These are phyloP conservation scores for Magallana nippona DNA, from an alignment of 2,888 invertebrate species.

Conservation along the genomic window DNA sequence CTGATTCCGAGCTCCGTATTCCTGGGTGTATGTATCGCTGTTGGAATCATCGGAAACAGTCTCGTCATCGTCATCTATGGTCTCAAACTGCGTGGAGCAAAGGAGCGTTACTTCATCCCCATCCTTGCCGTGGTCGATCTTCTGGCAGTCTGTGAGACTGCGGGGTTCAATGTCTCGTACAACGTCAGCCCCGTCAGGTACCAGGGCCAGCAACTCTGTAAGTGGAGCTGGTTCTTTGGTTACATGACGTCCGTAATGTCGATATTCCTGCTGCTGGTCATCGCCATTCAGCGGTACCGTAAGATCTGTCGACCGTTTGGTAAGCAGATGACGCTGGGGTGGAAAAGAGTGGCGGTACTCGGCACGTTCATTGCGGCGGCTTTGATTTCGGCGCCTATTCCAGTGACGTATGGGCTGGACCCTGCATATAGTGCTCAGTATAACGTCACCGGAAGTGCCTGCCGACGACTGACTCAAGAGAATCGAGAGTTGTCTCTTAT, in stretches of 20 bases:
- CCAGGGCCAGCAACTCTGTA: constrained; percentile 31
- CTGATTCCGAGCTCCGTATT: constrained; percentile 27
- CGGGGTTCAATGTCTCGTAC: constrained; percentile 31
- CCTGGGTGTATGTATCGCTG: constrained; percentile 4
- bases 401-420: constrained; percentile 25
- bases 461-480: constrained; percentile 18
- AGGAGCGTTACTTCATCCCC: constrained; percentile 43
- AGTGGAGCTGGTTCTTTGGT: constrained; percentile 28
- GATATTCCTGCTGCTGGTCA: constrained; percentile 30
- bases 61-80: constrained; percentile 25
- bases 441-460: constrained; percentile 40
- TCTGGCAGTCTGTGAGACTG: constrained; percentile 3
- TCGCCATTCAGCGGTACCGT: constrained; percentile 41
- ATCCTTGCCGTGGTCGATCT: constrained; percentile 38
- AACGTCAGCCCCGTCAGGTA: constrained; percentile 32
- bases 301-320: constrained; percentile 41
- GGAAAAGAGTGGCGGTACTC: constrained; percentile 3
- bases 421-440: neutral
- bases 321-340: constrained; percentile 22
- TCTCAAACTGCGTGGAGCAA: constrained; percentile 23
- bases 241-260: neutral
- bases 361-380: neutral
- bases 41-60: constrained; percentile 18
- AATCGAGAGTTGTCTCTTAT: constrained; percentile 15
- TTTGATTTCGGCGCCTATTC: constrained; percentile 13